These are phyloP conservation scores for Micrasema longulum DNA, from an alignment of 1,140 invertebrate genomes.

Conservation along the genomic window DNA sequence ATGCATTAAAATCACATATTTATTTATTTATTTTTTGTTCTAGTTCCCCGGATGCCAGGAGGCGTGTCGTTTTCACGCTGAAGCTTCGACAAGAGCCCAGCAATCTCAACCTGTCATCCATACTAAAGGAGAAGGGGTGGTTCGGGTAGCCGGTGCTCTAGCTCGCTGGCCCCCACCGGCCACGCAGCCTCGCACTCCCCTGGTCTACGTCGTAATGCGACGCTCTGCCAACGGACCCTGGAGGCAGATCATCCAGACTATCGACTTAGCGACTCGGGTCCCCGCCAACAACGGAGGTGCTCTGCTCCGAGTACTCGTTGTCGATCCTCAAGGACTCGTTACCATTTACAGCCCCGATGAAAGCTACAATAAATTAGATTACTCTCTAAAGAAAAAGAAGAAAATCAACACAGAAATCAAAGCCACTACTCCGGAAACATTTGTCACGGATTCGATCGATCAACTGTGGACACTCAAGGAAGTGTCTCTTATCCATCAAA, in stretches of 20 bases:
- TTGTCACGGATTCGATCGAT: slow-evolving; percentile 61
- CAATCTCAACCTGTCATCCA: slow-evolving; percentile 75
- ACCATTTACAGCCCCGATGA: slow-evolving; percentile 76
- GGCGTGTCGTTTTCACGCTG: slow-evolving; percentile 75
- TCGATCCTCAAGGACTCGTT: slow-evolving; percentile 73
- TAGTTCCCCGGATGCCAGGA: slow-evolving; percentile 78
- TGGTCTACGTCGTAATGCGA: slow-evolving; percentile 79
- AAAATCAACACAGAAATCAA: slow-evolving; percentile 71
- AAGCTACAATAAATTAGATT: slow-evolving; percentile 57
- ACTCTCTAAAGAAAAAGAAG: slow-evolving; percentile 62
- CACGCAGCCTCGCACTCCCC: slow-evolving; percentile 65
- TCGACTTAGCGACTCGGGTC: slow-evolving; percentile 70
- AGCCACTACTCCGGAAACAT: slow-evolving; percentile 69
- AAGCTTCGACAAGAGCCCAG: slow-evolving; percentile 68
- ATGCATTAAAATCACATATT: no score
- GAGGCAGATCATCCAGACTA: slow-evolving; percentile 75
- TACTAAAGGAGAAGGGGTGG: slow-evolving; percentile 74
- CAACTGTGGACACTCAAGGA: slow-evolving; percentile 73
- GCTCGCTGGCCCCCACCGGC: slow-evolving; percentile 73
- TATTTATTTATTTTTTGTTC: slow-evolving; percentile 57
- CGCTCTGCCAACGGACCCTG: slow-evolving; percentile 72
- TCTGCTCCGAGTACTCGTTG: slow-evolving; percentile 74
- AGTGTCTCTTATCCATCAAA: slow-evolving; percentile 77
- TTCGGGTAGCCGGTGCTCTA: slow-evolving; percentile 69
- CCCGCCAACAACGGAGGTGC: slow-evolving; percentile 70